Conservation (phyloP, 2,113 vertebrate genomes). For the Salvelinus sp. region DNA sequence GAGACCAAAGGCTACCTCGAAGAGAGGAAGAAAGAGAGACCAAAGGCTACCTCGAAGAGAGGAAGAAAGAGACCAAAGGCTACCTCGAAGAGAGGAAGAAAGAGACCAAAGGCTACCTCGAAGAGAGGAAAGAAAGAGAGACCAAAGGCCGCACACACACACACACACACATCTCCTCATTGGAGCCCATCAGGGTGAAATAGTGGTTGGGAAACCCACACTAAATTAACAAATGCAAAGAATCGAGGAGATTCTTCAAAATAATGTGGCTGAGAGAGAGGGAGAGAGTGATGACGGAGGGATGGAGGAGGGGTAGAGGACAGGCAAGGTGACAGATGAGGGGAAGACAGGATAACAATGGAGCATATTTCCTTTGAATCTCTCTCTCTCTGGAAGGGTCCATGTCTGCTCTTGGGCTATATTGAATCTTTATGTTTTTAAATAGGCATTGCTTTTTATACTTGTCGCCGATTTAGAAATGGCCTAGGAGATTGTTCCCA, state of each 20-base stretch:
- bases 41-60: too few species aligned
- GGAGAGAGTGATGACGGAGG: constrained; percentile 9
- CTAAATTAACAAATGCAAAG: constrained; percentile 21
- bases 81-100: too few species aligned
- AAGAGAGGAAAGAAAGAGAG: too few species aligned
- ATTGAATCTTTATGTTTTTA: not conserved
- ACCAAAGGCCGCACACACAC: not conserved
- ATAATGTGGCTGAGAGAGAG: constrained; percentile 18
- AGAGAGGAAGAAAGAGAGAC: too few species aligned
- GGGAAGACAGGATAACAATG: too few species aligned
- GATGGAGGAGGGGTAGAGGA: constrained; percentile 22
- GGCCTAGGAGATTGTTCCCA: not conserved
- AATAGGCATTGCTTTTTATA: not conserved
- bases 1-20: too few species aligned
- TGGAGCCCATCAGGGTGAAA: constrained; percentile 22
- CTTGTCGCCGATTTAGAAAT: not conserved
- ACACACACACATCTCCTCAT: constrained; percentile 3
- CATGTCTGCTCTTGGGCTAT: not conserved
- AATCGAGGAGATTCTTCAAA: constrained; percentile 30
- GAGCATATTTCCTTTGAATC: not conserved
- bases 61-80: too few species aligned
- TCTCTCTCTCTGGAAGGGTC: too few species aligned
- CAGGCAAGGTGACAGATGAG: constrained; percentile 24
- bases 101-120: too few species aligned
- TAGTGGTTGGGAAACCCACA: constrained; percentile 12